phyloP scores from a whole-genome alignment of 2,888 invertebrate species.

The Mechanitis messenoides region DNA sequence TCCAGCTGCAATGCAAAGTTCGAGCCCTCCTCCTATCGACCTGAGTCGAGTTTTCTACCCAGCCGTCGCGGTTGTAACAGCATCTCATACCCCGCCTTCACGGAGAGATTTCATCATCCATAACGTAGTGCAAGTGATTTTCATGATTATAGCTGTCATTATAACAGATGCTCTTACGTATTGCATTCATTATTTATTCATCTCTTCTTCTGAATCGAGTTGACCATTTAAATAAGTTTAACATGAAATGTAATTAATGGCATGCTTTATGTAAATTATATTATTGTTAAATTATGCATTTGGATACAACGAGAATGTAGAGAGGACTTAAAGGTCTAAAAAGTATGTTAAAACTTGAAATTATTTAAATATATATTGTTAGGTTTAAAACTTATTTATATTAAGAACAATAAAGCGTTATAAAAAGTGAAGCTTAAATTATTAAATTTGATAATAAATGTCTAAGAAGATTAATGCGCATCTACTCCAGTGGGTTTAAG shows the following conservation, averaged over 20 bases:
- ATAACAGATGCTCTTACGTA: slow-evolving; percentile 24
- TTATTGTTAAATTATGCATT: not conserved
- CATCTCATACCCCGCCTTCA: slow-evolving; percentile 41
- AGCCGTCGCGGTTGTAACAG: slow-evolving; percentile 41
- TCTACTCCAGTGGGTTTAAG: slow-evolving; percentile 34
- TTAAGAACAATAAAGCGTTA: slow-evolving; percentile 1
- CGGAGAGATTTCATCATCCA: slow-evolving; percentile 36
- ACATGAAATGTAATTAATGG: slow-evolving; percentile 25
- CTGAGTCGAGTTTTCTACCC: slow-evolving; percentile 53
- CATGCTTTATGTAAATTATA: slow-evolving; percentile 25
- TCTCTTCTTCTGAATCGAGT: slow-evolving; percentile 40
- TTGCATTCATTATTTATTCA: slow-evolving; percentile 30
- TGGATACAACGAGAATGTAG: slow-evolving; percentile 6
- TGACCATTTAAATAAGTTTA: slow-evolving; percentile 46
- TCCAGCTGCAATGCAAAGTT: slow-evolving; percentile 80
- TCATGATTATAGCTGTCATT: slow-evolving; percentile 37
- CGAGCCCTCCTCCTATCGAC: slow-evolving; percentile 56
- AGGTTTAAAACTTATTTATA: slow-evolving; percentile 2
- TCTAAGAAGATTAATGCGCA: slow-evolving; percentile 33
- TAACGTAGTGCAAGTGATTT: slow-evolving; percentile 34
- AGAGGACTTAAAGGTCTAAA: not conserved
- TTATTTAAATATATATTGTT: not conserved
- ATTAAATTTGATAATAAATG: slow-evolving; percentile 26
- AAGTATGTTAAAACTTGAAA: slow-evolving; percentile 1
- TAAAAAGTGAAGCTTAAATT: slow-evolving; percentile 7